Percentiles rank a stretch among this genome's conserved stretches.
Conservation (phyloP, 2,888 invertebrate genomes). For the Chesias legatella region DNA sequence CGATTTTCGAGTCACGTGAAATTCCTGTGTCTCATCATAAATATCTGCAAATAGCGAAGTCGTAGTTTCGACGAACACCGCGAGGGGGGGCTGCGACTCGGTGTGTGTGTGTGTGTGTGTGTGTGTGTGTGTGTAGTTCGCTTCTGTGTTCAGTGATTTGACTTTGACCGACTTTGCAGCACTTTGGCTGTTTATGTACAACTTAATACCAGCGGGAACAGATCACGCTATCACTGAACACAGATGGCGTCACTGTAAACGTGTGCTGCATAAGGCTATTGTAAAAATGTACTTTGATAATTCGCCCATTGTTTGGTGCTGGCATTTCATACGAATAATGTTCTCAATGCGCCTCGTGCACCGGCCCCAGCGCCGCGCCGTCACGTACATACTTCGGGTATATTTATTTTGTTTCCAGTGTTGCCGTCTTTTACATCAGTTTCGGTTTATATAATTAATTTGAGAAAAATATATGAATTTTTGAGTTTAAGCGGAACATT, state of each 20-base stretch:
- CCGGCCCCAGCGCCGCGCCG: too few relatives aligned
- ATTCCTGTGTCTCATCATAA: background rate
- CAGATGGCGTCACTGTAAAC: conserved; percentile 8
- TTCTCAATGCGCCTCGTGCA: conserved; percentile 33
- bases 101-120: too few relatives aligned
- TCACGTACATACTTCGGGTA: too few relatives aligned
- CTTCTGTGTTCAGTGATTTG: too few relatives aligned
- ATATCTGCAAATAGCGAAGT: too few relatives aligned
- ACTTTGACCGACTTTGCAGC: too few relatives aligned
- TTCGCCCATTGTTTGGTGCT: conserved; percentile 35
- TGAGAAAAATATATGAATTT: too few relatives aligned
- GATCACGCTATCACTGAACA: conserved; percentile 14
- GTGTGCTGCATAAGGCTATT: conserved; percentile 22
- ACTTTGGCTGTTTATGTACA: too few relatives aligned
- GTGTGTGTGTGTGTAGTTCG: conserved; percentile 5
- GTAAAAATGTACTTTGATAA: conserved; percentile 24
- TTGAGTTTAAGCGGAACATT: conserved; percentile 14
- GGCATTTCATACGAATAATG: conserved; percentile 41
- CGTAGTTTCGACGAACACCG: background rate
- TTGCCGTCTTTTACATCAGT: too few relatives aligned
- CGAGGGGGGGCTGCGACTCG: too few relatives aligned
- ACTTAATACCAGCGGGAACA: background rate
- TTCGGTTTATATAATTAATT: too few relatives aligned
- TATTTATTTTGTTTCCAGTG: too few relatives aligned
- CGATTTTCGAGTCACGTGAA: conserved; percentile 2